Conservation (phyloP, 2,113 vertebrate genomes). For the Deroptyus accipitrinus region DNA sequence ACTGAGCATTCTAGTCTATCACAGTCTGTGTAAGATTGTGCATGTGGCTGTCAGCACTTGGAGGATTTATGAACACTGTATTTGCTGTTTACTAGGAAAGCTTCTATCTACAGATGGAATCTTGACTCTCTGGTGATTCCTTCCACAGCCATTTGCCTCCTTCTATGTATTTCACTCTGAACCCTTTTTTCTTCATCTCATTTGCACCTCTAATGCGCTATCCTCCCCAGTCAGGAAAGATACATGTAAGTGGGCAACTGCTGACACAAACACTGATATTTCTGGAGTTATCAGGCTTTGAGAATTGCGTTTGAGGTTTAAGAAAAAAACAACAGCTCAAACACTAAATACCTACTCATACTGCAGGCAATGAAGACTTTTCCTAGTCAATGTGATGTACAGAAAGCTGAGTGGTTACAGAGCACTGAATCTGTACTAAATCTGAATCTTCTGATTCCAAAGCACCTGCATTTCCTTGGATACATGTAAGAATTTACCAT, state of each 20-base stretch:
- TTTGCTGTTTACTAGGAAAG: background rate
- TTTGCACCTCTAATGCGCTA: rapidly evolving
- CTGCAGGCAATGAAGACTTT: background rate
- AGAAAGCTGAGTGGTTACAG: background rate
- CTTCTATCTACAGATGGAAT: background rate
- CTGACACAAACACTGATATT: background rate
- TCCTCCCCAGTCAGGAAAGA: background rate
- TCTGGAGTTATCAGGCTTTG: background rate
- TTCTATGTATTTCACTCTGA: background rate
- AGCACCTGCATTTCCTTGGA: background rate
- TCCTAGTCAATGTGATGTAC: background rate
- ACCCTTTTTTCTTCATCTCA: background rate
- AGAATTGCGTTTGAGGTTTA: background rate
- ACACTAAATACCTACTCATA: background rate
- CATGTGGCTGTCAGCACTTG: background rate
- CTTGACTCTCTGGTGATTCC: background rate
- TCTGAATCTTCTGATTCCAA: background rate
- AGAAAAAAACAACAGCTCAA: background rate
- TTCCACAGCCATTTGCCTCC: background rate
- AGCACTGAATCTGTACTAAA: background rate
- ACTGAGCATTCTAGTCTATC: background rate
- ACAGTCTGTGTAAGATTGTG: background rate
- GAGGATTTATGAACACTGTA: background rate
- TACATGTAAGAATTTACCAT: background rate
- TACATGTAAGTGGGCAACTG: background rate